Conservation (phyloP, 2,113 vertebrate species). For the Phylloscopus trochiloides region DNA sequence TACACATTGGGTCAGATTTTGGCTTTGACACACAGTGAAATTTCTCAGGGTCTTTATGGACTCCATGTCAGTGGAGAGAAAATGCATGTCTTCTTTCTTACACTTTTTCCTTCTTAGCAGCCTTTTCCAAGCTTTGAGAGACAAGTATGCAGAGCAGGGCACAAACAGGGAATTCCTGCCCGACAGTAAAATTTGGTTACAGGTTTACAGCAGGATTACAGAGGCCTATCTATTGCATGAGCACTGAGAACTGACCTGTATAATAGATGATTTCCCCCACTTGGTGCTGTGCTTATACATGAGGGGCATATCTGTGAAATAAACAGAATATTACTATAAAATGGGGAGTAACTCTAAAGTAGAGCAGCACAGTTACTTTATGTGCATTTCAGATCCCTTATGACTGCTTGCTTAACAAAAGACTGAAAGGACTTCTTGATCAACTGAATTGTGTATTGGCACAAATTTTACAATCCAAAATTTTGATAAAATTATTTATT, state of each 20-base stretch:
- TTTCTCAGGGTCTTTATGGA: neutral
- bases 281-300: neutral
- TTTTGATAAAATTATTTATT: neutral
- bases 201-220: neutral
- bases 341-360: neutral
- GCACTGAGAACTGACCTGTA: neutral
- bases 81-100: neutral
- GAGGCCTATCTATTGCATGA: neutral
- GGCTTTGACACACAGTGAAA: neutral
- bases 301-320: neutral
- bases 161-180: neutral
- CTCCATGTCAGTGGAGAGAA: neutral
- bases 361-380: neutral
- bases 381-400: neutral
- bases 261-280: neutral
- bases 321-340: neutral
- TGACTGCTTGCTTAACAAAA: neutral
- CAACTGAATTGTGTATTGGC: neutral
- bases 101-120: neutral
- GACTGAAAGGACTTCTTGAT: neutral
- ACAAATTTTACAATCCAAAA: neutral
- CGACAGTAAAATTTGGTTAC: fast-evolving
- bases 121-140: neutral
- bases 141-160: neutral
- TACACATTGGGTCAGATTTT: neutral